phyloP scores from a whole-genome alignment of 1,140 invertebrate genomes.

The Acromyrmex echinatior region DNA sequence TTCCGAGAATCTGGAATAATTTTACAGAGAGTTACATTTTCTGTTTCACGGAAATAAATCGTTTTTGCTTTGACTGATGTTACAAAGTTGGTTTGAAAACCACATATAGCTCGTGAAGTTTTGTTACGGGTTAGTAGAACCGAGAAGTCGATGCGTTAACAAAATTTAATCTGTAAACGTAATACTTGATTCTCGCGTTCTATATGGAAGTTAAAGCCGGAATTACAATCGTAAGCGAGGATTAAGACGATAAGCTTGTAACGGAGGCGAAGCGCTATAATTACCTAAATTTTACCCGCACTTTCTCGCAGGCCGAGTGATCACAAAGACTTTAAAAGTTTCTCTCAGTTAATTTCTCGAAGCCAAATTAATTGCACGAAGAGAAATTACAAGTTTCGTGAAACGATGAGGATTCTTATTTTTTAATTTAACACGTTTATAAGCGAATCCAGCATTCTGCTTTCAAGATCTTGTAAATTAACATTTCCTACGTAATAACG shows the following conservation, averaged over 20 bases:
- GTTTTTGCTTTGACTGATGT: conserved; percentile 26
- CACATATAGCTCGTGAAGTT: conserved; percentile 28
- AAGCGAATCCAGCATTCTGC: background rate
- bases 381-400: background rate
- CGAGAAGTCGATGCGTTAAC: conserved; percentile 50
- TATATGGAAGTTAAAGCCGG: conserved; percentile 48
- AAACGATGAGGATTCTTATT: background rate
- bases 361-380: conserved; percentile 14
- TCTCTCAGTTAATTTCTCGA: conserved; percentile 56
- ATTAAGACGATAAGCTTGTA: conserved; percentile 69
- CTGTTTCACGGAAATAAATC: conserved; percentile 39
- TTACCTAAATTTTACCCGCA: conserved; percentile 67
- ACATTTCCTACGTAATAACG: too few species aligned
- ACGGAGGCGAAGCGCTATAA: conserved; percentile 44
- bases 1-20: conserved; percentile 36
- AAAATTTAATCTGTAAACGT: conserved; percentile 55
- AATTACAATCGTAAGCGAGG: conserved; percentile 67
- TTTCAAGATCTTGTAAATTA: background rate
- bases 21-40: conserved; percentile 38
- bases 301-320: conserved; percentile 34
- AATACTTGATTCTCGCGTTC: conserved; percentile 52
- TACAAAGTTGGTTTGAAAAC: conserved; percentile 36
- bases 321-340: conserved; percentile 54
- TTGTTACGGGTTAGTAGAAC: background rate
- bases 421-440: conserved; percentile 1